Percentiles rank a stretch among this genome's conserved stretches.
Conservation (phyloP, 2,888 invertebrate species). For the Empis stercorea region DNA sequence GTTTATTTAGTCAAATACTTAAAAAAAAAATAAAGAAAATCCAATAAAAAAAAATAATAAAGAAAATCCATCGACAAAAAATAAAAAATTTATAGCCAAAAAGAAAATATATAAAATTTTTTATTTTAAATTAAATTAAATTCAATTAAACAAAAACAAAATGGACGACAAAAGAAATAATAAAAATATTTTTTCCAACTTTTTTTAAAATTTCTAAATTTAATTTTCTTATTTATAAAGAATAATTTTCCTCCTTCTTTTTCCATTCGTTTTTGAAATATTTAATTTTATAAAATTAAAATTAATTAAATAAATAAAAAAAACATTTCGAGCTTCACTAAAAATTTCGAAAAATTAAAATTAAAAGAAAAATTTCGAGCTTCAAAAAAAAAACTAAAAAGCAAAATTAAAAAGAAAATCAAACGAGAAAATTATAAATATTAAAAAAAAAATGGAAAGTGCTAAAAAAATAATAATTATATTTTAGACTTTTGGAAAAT, state of each 20-base stretch:
- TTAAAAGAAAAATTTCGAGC: too few relatives aligned
- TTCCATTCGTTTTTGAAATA: too few relatives aligned
- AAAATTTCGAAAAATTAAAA: background rate
- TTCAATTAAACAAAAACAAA: constrained; percentile 4
- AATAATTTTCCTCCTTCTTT: background rate
- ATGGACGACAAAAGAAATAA: background rate
- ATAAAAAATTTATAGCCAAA: constrained; percentile 6
- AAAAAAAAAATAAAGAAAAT: constrained; percentile 12
- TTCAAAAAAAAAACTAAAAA: too few relatives aligned
- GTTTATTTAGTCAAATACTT: constrained; percentile 14
- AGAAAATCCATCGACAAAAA: constrained; percentile 12
- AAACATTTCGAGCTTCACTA: constrained; percentile 1
- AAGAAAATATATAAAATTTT: constrained; percentile 10
- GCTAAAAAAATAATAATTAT: too few relatives aligned
- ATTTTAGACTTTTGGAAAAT: too few relatives aligned
- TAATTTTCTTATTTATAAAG: background rate
- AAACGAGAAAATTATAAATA: too few relatives aligned
- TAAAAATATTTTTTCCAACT: background rate
- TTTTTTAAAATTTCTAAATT: background rate
- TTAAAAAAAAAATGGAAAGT: too few relatives aligned
- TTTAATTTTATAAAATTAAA: background rate
- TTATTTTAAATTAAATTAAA: constrained; percentile 11
- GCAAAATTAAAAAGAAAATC: too few relatives aligned
- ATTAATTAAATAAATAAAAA: background rate
- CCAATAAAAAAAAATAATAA: constrained; percentile 12